Base-by-base conservation (phyloP, 37 sponge, comb jelly and placozoan species). In the Ianthella basta region DNA sequence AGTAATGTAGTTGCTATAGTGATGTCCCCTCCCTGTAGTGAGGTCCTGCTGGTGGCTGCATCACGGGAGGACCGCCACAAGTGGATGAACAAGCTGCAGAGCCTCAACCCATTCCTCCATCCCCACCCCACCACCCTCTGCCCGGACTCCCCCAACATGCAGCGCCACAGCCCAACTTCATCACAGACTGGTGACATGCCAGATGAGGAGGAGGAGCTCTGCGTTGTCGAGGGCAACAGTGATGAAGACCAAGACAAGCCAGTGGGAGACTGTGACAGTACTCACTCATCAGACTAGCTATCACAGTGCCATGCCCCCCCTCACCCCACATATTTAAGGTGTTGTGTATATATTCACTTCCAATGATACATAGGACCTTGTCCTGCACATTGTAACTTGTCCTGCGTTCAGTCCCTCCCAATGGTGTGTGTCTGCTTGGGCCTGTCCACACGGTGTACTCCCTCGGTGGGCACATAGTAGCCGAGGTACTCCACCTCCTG, bases 401-500 rank as follows among this genome's bases (percentile, higher is more conserved):
- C 4, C 29, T 69, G 29, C 19, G 1, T 2, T 69, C 34, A 80
- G 29, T 80, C 59, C 55, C 67, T 59, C 36, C 82, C 82, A 57
- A 82, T 18, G 23, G 40, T 27, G 36, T 92, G 89, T n/a, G 88
- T 80, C n/a, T 70, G 23, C 25, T 75, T 10, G 20, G 99, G 99
- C 32, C 88, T 44, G 82, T 96, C 99, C 73, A 96, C 60, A 0
- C 96, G 85, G 53, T 67, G 89, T 24, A 98, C 60, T 32, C 59
- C 60, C 83, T 96, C 93, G 14, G 95, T 96, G 27, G 92, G 57
- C 1, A 79, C 80, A 80, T 86, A 98, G 89, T 94, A 96, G 40
- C 91, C 99, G 53, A 80, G 87, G 74, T 98, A 98, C 74, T 94
- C 91, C 79, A 98, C 95, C 39, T 92, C 90, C 0, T 87, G 83